Evolutionary conservation across 2,797 vertebrate species (phyloP).

Genomic region (Brotula barbata): DNA sequence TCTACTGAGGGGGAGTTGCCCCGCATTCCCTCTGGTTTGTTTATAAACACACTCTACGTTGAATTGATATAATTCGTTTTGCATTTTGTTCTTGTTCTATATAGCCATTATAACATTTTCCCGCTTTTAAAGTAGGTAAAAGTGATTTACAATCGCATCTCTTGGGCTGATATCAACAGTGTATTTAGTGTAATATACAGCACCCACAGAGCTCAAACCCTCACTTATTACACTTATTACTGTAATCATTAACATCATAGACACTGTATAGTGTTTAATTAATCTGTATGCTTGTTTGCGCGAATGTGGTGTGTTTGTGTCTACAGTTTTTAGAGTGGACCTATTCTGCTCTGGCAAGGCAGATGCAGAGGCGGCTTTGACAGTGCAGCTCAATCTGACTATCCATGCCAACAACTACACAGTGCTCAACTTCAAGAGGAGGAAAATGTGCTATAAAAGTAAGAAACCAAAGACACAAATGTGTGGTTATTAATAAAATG

Average conservation of each 20-base stretch:
- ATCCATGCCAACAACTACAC: constrained; percentile 93
- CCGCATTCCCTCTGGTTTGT: constrained; percentile 86
- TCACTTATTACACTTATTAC: too few relatives aligned
- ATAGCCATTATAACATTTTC: too few relatives aligned
- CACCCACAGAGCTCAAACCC: too few relatives aligned
- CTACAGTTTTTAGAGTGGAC: constrained; percentile 91
- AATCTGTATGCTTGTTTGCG: neutral
- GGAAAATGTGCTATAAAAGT: constrained; percentile 99
- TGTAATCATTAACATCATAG: too few relatives aligned
- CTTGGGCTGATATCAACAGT: too few relatives aligned
- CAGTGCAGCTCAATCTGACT: constrained; percentile 96
- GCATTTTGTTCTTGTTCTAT: too few relatives aligned
- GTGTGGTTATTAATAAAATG: neutral
- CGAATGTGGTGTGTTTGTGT: constrained; percentile 3
- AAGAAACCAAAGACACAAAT: constrained; percentile 60
- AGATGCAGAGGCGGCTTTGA: constrained; percentile 90
- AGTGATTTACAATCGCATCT: too few relatives aligned
- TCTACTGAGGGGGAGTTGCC: constrained; percentile 92
- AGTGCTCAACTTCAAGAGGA: constrained; percentile 98
- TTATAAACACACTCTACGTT: too few relatives aligned
- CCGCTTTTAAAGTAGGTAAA: too few relatives aligned
- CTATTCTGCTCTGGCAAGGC: constrained; percentile 93
- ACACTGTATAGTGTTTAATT: too few relatives aligned
- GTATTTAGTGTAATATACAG: too few relatives aligned
- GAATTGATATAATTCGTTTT: too few relatives aligned